These are phyloP conservation scores for Lateolabrax maculatus DNA, from an alignment of 2,797 vertebrate species.

Conservation along the genomic window DNA sequence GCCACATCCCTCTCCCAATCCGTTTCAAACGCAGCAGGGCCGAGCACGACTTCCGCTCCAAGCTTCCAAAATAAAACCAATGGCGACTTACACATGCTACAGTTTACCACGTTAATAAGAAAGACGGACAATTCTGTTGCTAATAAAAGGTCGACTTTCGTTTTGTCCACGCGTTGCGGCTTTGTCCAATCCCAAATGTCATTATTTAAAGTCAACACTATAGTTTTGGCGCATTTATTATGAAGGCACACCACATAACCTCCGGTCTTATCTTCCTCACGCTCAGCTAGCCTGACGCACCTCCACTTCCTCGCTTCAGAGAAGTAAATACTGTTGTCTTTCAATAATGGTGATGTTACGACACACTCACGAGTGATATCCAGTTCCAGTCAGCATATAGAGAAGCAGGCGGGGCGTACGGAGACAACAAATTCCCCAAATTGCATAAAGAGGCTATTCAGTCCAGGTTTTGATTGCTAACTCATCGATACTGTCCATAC, in stretches of 20 bases:
- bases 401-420: neutral
- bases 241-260: neutral
- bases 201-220: neutral
- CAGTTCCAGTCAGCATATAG: constrained; percentile 9
- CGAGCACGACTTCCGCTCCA: constrained; percentile 34
- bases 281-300: constrained; percentile 15
- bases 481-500: constrained; percentile 29
- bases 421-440: neutral
- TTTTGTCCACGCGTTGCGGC: neutral
- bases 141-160: rapidly evolving
- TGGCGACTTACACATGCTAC: rapidly evolving
- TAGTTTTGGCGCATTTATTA: neutral
- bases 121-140: rapidly evolving
- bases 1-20: constrained; percentile 86
- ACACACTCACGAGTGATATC: constrained; percentile 21
- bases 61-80: constrained; percentile 58
- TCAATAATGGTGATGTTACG: constrained; percentile 40
- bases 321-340: constrained; percentile 58
- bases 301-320: constrained; percentile 67
- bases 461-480: constrained; percentile 17
- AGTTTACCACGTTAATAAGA: rapidly evolving
- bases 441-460: neutral
- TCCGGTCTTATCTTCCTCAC: neutral
- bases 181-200: rapidly evolving
- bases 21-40: neutral